Evolutionary conservation across 2,113 vertebrate genomes (phyloP).

Genomic region (Nettapus auritus): DNA sequence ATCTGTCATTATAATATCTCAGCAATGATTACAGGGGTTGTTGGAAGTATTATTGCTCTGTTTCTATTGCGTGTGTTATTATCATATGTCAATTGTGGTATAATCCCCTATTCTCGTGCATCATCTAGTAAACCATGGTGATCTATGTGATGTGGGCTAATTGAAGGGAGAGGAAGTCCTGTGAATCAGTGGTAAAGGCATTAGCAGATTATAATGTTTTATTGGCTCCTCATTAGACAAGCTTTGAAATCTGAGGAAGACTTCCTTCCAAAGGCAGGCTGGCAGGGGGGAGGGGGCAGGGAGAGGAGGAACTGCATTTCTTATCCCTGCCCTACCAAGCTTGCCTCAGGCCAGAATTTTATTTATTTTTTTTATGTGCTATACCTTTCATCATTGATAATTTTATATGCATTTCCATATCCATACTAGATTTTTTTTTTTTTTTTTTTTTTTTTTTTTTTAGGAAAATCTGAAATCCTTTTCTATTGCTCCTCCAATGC

Average conservation of each 20-base stretch:
- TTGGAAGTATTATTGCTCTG: neutral
- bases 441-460: no score
- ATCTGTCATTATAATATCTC: neutral
- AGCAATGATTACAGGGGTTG: neutral
- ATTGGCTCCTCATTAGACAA: neutral
- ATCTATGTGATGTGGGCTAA: conserved; percentile 13
- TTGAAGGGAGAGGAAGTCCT: conserved; percentile 33
- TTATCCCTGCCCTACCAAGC: neutral
- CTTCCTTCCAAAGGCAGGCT: neutral
- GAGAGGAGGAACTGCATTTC: conserved; percentile 1
- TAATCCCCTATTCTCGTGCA: neutral
- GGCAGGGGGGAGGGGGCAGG: neutral
- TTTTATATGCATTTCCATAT: neutral
- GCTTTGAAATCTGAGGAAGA: conserved; percentile 27
- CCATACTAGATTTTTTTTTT: no score
- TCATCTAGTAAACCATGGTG: neutral
- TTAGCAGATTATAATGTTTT: conserved; percentile 14
- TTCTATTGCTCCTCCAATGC: neutral
- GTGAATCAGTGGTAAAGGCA: neutral
- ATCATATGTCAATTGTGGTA: neutral
- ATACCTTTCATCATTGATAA: neutral
- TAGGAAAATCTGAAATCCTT: neutral
- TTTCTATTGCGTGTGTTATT: neutral
- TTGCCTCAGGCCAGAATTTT: neutral
- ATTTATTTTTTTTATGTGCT: neutral